Evolutionary conservation across 2,797 vertebrate genomes (phyloP).

Genomic region (Perodicticus potto): DNA sequence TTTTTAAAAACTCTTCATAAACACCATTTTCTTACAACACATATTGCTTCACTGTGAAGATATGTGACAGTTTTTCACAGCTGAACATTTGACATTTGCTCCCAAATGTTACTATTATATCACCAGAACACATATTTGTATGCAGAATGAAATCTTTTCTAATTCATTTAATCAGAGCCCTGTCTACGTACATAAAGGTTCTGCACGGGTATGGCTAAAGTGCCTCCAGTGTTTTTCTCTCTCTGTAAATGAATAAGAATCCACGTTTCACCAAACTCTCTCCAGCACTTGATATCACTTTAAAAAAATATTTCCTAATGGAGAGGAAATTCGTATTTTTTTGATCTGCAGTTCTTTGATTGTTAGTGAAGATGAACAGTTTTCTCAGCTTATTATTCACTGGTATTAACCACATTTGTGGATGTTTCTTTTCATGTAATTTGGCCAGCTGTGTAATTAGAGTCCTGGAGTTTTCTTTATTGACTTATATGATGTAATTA

Average conservation of each 20-base stretch:
- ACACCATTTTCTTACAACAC: background rate
- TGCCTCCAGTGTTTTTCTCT: background rate
- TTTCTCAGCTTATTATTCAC: background rate
- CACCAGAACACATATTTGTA: background rate
- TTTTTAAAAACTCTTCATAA: conserved; percentile 2
- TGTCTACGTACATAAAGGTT: background rate
- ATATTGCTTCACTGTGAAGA: background rate
- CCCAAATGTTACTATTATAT: background rate
- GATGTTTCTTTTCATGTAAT: background rate
- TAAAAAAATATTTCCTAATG: conserved; percentile 37
- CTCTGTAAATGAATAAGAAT: background rate
- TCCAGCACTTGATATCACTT: background rate
- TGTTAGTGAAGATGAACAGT: background rate
- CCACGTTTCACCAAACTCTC: background rate
- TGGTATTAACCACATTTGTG: background rate
- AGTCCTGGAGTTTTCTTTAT: background rate
- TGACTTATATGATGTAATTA: background rate
- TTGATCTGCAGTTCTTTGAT: background rate
- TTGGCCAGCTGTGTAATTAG: background rate
- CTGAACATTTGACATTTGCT: background rate
- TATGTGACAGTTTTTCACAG: background rate
- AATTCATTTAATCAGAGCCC: background rate
- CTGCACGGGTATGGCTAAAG: background rate
- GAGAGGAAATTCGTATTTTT: background rate
- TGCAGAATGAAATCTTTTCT: background rate